Evolutionary conservation across 2,113 vertebrate species (phyloP).

Genomic region (Amblyornis subalaris): DNA sequence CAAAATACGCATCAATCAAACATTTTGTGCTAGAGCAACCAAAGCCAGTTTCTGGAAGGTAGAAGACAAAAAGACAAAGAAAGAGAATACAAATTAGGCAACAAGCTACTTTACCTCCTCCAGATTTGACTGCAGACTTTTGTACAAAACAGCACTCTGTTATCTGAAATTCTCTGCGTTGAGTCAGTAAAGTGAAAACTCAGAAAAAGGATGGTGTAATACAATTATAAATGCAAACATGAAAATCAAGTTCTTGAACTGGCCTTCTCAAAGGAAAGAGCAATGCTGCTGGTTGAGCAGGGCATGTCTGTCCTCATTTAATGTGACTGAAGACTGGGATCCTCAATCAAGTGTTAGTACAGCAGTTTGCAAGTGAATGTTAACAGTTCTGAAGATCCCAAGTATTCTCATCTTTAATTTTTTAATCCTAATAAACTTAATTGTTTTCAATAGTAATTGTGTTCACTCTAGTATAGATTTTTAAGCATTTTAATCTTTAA

Average conservation of each 20-base stretch:
- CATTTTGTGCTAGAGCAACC: background rate
- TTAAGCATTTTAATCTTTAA: background rate
- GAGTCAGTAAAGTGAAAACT: background rate
- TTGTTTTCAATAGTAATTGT: background rate
- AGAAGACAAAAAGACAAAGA: background rate
- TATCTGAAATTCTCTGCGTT: background rate
- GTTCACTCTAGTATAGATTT: background rate
- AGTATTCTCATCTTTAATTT: background rate
- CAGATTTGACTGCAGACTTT: background rate
- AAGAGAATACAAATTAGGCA: background rate
- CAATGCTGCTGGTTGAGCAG: background rate
- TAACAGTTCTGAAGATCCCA: background rate
- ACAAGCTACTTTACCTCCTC: background rate
- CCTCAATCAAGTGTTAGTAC: accelerated
- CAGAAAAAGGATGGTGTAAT: background rate
- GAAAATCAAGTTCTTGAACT: background rate
- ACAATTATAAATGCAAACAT: background rate
- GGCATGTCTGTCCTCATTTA: background rate
- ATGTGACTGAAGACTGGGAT: background rate
- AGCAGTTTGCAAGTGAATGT: background rate
- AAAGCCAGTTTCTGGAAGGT: background rate
- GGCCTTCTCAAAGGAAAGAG: background rate
- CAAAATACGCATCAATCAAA: background rate
- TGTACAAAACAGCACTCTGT: background rate
- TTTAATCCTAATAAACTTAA: background rate